These are phyloP conservation scores for Craniophora ligustri DNA, from an alignment of 2,888 invertebrate species.

Conservation along the genomic window DNA sequence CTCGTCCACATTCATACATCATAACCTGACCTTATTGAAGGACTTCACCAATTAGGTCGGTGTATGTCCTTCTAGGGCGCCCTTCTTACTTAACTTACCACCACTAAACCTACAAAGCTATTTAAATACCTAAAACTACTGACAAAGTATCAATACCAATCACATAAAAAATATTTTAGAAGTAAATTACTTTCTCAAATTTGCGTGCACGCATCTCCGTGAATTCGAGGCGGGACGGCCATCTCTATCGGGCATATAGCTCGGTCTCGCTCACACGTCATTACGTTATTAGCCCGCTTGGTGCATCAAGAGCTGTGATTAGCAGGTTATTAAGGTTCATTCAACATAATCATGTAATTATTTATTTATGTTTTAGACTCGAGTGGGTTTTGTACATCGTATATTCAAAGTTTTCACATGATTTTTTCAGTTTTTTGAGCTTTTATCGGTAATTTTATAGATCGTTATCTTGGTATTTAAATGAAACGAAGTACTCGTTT, in stretches of 20 bases:
- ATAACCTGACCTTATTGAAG: too few relatives aligned
- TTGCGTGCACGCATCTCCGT: conserved; percentile 63
- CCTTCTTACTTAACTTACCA: too few relatives aligned
- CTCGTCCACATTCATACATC: too few relatives aligned
- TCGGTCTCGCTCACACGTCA: conserved; percentile 71
- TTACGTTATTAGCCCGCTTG: conserved; percentile 81
- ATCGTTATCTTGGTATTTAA: too few relatives aligned
- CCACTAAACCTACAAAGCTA: conserved; percentile 8
- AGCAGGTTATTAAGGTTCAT: conserved; percentile 86
- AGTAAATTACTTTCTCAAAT: conserved; percentile 63
- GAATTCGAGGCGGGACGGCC: conserved; percentile 45
- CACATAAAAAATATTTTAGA: conserved; percentile 32
- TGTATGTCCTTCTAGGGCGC: too few relatives aligned
- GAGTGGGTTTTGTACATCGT: conserved; percentile 82
- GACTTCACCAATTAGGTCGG: too few relatives aligned
- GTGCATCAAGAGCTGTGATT: conserved; percentile 82
- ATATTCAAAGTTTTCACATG: conserved; percentile 57
- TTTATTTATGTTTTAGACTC: conserved; percentile 86
- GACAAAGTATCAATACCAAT: too few relatives aligned
- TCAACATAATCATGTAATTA: conserved; percentile 87
- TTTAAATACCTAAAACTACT: conserved; percentile 38
- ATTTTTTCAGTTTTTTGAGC: neutral
- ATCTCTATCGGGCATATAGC: conserved; percentile 55
- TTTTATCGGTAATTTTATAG: too few relatives aligned
- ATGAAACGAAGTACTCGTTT: too few relatives aligned